phyloP scores from a whole-genome alignment of 2,797 vertebrate genomes.

The Sebastes cheni region DNA sequence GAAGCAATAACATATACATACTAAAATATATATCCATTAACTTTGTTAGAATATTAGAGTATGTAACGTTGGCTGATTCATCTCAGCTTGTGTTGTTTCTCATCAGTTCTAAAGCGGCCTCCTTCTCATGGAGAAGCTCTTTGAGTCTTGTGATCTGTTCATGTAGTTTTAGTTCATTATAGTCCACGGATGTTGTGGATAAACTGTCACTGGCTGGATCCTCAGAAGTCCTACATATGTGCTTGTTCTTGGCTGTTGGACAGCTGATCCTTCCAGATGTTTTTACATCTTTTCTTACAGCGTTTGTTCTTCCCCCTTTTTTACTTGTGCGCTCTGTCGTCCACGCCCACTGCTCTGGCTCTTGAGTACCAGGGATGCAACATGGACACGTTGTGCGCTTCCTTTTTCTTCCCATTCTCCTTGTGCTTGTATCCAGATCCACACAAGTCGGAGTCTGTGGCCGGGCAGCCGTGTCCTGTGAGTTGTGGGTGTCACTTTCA shows the following conservation, averaged over 20 bases:
- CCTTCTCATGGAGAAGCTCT: slow-evolving; percentile 68
- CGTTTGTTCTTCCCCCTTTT: slow-evolving; percentile 4
- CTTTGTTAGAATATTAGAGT: neutral
- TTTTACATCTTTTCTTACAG: slow-evolving; percentile 3
- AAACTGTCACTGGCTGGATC: slow-evolving; percentile 6
- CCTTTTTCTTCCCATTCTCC: slow-evolving; percentile 45
- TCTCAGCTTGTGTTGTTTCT: slow-evolving; percentile 33
- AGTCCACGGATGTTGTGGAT: slow-evolving; percentile 28
- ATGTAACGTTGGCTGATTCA: neutral
- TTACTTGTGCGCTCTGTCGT: neutral
- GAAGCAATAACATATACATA: neutral
- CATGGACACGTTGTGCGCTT: slow-evolving; percentile 71
- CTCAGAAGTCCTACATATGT: neutral
- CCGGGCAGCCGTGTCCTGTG: neutral
- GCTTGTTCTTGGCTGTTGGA: neutral
- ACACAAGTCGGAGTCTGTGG: neutral
- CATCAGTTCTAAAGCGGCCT: slow-evolving; percentile 64
- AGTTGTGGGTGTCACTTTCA: neutral
- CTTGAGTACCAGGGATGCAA: slow-evolving; percentile 50
- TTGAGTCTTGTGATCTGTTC: slow-evolving; percentile 64
- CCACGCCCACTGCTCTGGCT: neutral
- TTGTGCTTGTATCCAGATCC: slow-evolving; percentile 9
- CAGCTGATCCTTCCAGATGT: slow-evolving; percentile 6
- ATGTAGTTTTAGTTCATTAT: slow-evolving; percentile 42
- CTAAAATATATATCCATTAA: neutral